Evolutionary conservation across 2,113 vertebrate species (phyloP).

Genomic region (Axis porcinus): DNA sequence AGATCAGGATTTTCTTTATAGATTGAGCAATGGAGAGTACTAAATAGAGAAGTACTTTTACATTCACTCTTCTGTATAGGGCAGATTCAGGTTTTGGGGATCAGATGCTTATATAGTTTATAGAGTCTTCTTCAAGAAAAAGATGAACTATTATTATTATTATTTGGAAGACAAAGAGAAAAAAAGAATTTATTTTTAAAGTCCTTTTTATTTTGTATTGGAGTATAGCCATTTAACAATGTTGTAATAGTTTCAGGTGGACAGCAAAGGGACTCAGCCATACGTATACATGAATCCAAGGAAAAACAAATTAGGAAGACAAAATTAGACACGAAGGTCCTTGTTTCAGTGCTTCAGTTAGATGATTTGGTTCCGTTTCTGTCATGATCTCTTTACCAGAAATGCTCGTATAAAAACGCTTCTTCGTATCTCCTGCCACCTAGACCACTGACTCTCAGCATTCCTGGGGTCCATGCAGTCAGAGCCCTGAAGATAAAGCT

Average conservation of each 20-base stretch:
- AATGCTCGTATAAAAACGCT: background rate
- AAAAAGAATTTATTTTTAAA: background rate
- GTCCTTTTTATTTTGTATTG: background rate
- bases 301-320: background rate
- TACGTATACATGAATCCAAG: background rate
- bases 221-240: background rate
- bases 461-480: rapidly evolving
- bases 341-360: background rate
- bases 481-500: background rate
- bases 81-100: background rate
- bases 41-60: background rate
- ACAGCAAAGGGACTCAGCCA: background rate
- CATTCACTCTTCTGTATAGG: background rate
- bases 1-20: background rate
- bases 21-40: background rate
- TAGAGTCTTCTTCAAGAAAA: background rate
- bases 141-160: background rate
- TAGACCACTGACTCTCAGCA: background rate
- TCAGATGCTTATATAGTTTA: background rate
- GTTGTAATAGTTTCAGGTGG: background rate
- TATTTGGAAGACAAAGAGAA: background rate
- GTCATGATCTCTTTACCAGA: background rate
- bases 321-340: background rate
- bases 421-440: background rate
- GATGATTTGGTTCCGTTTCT: background rate